Evolutionary conservation across 2,797 vertebrate species (phyloP).

Genomic region (Numenius phaeopus): DNA sequence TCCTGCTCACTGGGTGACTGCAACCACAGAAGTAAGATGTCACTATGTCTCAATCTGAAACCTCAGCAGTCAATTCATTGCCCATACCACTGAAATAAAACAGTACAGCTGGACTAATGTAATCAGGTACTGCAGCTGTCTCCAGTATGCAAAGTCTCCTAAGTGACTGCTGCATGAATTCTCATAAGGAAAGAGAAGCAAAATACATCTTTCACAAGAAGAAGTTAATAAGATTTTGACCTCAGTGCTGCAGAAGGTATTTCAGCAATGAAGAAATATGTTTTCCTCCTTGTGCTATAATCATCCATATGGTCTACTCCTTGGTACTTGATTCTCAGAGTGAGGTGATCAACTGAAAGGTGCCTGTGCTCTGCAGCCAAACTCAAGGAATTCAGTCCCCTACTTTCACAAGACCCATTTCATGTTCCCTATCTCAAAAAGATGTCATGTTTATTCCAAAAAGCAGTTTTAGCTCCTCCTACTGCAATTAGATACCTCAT

Average conservation of each 20-base stretch:
- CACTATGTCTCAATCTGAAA: not conserved
- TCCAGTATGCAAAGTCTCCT: not conserved
- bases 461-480: not conserved
- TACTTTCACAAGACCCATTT: not conserved
- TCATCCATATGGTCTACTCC: not conserved
- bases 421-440: not conserved
- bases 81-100: not conserved
- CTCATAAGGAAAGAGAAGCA: not conserved
- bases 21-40: not conserved
- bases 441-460: not conserved
- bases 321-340: not conserved
- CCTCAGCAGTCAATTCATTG: not conserved
- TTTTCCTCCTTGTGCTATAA: not conserved
- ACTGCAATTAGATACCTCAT: not conserved
- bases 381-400: not conserved
- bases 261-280: not conserved
- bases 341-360: not conserved
- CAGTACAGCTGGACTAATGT: not conserved
- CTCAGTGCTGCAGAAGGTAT: not conserved
- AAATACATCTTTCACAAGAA: not conserved
- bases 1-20: not conserved
- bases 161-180: not conserved
- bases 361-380: not conserved
- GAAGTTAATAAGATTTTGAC: conserved; percentile 4
- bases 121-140: not conserved